Percentiles rank a stretch among this genome's conserved stretches.
Conservation (phyloP, 23 tunicate species). For the Halocynthia roretzi region DNA sequence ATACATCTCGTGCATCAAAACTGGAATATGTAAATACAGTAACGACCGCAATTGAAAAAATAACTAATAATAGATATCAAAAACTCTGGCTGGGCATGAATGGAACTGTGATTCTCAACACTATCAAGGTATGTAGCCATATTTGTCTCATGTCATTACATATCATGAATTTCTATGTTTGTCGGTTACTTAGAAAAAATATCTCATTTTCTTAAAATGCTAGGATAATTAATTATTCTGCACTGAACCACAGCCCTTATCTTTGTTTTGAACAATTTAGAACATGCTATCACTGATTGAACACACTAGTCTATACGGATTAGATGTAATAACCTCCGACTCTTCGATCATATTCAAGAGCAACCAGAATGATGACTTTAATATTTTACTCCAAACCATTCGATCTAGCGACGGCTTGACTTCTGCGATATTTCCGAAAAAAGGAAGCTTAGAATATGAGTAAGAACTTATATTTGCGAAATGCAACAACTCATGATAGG, state of each 20-base stretch:
- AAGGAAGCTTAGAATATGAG: conserved; percentile 9
- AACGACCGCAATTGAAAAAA: conserved; percentile 49
- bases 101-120: conserved; percentile 1
- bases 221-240: neutral
- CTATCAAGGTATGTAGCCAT: conserved; percentile 25
- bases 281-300: conserved; percentile 17
- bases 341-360: conserved; percentile 20
- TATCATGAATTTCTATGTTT: too few relatives aligned
- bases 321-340: conserved; percentile 12
- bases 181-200: neutral
- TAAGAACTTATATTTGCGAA: conserved; percentile 6
- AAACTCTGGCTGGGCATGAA: conserved; percentile 46
- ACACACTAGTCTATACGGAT: conserved; percentile 15
- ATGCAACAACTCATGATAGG: neutral
- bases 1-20: conserved; percentile 31
- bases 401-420: neutral
- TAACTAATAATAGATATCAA: conserved; percentile 36
- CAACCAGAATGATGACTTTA: conserved; percentile 9
- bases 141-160: neutral
- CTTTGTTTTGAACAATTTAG: neutral
- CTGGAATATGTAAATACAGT: conserved; percentile 42
- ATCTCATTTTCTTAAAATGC: neutral
- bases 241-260: too few relatives aligned
- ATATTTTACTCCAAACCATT: conserved; percentile 14
- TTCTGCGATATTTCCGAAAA: neutral